Conservation (phyloP, 2,113 vertebrate species). For the Nyctereutes procyonoides region DNA sequence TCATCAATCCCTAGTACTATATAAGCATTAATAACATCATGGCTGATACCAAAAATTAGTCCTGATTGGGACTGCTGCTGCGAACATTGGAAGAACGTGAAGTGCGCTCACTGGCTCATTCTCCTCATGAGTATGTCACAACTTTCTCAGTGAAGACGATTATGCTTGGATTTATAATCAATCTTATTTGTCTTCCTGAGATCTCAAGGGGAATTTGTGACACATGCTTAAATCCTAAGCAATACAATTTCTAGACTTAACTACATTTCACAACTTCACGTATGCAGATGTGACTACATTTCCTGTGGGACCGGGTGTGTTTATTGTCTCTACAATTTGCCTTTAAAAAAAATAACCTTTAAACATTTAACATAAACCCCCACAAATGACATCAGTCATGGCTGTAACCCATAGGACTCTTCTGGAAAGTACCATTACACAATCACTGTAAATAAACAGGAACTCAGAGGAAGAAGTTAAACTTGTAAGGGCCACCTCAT, state of each 20-base stretch:
- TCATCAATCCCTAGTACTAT: constrained; percentile 48
- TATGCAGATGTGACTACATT: constrained; percentile 59
- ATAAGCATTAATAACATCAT: constrained; percentile 48
- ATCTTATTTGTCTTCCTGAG: constrained; percentile 40
- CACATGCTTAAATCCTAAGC: not conserved
- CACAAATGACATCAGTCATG: constrained; percentile 66
- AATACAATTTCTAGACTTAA: constrained; percentile 49
- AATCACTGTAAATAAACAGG: constrained; percentile 53
- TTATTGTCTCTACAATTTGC: constrained; percentile 61
- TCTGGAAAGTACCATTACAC: constrained; percentile 64
- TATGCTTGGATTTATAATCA: constrained; percentile 41
- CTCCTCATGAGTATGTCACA: constrained; percentile 20
- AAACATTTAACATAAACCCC: constrained; percentile 60
- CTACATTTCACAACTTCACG: constrained; percentile 61
- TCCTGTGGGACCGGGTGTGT: constrained; percentile 66
- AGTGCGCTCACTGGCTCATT: not conserved
- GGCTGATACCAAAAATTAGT: constrained; percentile 32
- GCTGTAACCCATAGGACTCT: constrained; percentile 29
- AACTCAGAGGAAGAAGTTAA: constrained; percentile 57
- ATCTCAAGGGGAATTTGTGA: constrained; percentile 42
- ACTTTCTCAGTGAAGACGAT: not conserved
- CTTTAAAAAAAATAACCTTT: constrained; percentile 64
- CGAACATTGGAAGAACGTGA: not conserved
- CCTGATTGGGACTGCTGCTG: constrained; percentile 30
- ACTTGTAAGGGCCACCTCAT: constrained; percentile 64